These are phyloP conservation scores for Macrocentrus cingulum DNA, from an alignment of 1,140 invertebrate species.

Conservation along the genomic window DNA sequence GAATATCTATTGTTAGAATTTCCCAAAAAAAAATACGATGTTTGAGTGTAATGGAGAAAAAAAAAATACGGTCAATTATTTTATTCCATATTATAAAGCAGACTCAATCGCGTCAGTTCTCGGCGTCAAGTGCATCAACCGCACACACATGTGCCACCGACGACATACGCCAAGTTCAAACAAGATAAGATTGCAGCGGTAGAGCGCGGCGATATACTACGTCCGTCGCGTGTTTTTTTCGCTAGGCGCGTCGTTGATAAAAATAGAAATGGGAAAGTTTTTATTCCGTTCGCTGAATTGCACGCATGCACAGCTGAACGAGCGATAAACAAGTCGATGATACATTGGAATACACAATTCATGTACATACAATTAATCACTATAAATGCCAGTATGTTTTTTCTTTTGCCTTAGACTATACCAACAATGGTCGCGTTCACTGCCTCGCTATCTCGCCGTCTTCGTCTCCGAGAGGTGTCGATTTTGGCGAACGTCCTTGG, in stretches of 20 bases:
- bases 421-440: not conserved
- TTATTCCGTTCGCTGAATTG: conserved; percentile 20
- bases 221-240: not conserved
- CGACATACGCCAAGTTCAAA: conserved; percentile 9
- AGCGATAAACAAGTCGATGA: conserved; percentile 17
- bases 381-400: not conserved
- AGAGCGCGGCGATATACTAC: not conserved
- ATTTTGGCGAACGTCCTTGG: conserved; percentile 25
- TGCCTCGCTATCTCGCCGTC: not conserved
- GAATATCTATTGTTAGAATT: too few relatives aligned
- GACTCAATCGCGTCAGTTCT: not conserved
- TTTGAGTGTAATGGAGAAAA: too few relatives aligned
- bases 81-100: not conserved
- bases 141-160: conserved; percentile 16
- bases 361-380: not conserved
- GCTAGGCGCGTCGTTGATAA: conserved; percentile 23
- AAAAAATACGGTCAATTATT: too few relatives aligned
- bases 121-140: conserved; percentile 27
- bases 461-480: not conserved
- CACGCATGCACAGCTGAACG: conserved; percentile 13
- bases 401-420: not conserved
- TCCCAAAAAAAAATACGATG: too few relatives aligned
- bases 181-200: conserved; percentile 17
- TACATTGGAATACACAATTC: conserved; percentile 11
- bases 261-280: conserved; percentile 28